These are phyloP conservation scores for Sylvilagus floridanus DNA, from an alignment of 2,797 vertebrate species.

Conservation along the genomic window DNA sequence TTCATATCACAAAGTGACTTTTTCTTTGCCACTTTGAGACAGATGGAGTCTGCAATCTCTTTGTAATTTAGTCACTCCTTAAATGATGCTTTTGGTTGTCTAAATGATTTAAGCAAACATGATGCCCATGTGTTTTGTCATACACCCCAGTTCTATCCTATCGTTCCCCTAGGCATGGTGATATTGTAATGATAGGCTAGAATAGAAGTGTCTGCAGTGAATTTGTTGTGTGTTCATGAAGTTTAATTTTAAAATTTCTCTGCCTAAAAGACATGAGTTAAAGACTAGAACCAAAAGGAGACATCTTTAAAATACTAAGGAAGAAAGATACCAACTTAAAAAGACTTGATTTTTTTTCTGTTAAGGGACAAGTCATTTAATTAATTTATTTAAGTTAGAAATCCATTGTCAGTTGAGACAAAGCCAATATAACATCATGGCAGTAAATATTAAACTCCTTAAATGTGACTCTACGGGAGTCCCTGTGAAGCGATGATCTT, in stretches of 20 bases:
- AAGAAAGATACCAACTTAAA: background rate
- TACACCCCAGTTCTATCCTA: background rate
- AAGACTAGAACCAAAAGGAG: constrained; percentile 7
- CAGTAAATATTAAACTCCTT: background rate
- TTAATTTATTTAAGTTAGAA: constrained; percentile 41
- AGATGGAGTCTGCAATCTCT: background rate
- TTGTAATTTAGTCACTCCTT: background rate
- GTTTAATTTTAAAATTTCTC: background rate
- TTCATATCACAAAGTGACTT: background rate
- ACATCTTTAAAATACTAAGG: background rate
- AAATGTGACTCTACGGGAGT: background rate
- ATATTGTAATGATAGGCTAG: background rate
- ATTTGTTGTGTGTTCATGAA: background rate
- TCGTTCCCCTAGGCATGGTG: background rate
- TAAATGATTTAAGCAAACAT: background rate
- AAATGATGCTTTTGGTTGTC: background rate
- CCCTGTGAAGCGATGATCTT: background rate
- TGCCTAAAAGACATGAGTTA: background rate
- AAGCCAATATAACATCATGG: constrained; percentile 19
- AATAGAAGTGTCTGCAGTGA: background rate
- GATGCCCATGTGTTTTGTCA: background rate
- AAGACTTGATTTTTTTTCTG: background rate
- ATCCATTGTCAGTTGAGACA: background rate
- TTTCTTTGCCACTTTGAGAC: background rate
- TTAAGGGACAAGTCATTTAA: background rate